phyloP scores from a whole-genome alignment of 53 echinoderm and acorn worm species.

The Echinarachnius parma region DNA sequence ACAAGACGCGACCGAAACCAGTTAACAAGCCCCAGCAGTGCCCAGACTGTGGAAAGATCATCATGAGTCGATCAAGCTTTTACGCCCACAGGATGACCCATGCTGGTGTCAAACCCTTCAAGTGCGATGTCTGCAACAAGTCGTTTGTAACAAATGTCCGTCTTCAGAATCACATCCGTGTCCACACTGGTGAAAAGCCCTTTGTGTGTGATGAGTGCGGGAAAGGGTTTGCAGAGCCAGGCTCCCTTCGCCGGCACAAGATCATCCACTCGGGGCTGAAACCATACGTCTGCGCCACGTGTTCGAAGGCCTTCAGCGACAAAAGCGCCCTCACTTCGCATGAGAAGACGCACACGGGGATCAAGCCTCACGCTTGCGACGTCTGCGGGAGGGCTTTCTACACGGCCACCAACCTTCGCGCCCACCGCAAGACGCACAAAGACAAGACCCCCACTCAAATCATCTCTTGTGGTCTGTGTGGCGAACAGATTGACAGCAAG shows the following conservation, averaged over 20 bases:
- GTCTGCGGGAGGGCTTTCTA: slow-evolving; percentile 33
- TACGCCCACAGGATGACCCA: slow-evolving; percentile 14
- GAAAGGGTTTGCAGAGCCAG: slow-evolving; percentile 16
- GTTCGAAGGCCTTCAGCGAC: slow-evolving; percentile 7
- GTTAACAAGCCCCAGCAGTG: neutral
- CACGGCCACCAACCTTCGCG: slow-evolving; percentile 12
- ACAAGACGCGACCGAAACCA: slow-evolving; percentile 3
- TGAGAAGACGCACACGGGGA: slow-evolving; percentile 1
- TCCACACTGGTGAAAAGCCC: slow-evolving; percentile 21
- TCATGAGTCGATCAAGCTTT: neutral
- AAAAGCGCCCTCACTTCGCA: slow-evolving; percentile 20
- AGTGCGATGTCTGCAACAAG: slow-evolving; percentile 3
- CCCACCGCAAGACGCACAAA: slow-evolving; percentile 4
- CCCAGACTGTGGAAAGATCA: slow-evolving; percentile 13
- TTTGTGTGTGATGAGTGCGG: slow-evolving; percentile 3
- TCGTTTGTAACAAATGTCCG: slow-evolving; percentile 17
- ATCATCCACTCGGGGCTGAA: slow-evolving; percentile 12
- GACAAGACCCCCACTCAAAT: neutral
- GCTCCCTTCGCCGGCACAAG: slow-evolving; percentile 11
- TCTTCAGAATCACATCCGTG: slow-evolving; percentile 15
- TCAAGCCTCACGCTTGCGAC: slow-evolving; percentile 24
- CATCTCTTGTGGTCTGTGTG: slow-evolving; percentile 15
- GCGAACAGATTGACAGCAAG: slow-evolving; percentile 5
- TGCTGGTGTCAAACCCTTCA: slow-evolving; percentile 13
- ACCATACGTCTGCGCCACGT: slow-evolving; percentile 17